phyloP scores from a whole-genome alignment of 2,797 vertebrate genomes.

The Silurus lanzhouensis region DNA sequence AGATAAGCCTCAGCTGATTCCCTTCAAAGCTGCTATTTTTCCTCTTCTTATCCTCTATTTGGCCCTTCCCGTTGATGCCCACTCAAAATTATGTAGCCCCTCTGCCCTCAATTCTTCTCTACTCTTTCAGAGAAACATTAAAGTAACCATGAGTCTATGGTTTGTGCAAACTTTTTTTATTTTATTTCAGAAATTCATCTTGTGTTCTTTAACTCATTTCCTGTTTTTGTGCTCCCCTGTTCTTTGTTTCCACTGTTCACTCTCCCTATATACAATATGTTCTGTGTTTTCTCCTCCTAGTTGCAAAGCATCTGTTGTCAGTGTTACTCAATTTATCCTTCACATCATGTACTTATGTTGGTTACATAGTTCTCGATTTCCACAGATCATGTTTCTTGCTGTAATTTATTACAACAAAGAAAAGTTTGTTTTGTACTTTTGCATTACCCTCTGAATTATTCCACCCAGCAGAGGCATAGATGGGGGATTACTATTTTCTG shows the following conservation, averaged over 20 bases:
- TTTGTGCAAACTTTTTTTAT: neutral
- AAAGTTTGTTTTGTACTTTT: neutral
- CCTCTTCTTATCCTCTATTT: conserved; percentile 41
- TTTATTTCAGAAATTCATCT: neutral
- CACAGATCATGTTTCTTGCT: neutral
- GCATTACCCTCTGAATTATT: neutral
- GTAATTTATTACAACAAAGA: neutral
- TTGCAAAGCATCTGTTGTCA: neutral
- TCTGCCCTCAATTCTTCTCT: conserved; percentile 24
- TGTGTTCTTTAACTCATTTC: neutral
- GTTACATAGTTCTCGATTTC: neutral
- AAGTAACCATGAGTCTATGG: neutral
- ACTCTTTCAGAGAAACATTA: neutral
- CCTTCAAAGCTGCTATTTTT: conserved; percentile 33
- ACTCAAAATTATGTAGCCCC: conserved; percentile 27
- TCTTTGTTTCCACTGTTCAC: neutral
- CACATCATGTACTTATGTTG: neutral
- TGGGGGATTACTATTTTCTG: neutral
- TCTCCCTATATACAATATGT: neutral
- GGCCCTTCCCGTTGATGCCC: conserved; percentile 28
- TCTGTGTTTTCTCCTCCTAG: too few relatives aligned
- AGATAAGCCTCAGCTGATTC: conserved; percentile 44
- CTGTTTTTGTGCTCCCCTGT: neutral
- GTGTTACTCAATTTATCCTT: neutral
- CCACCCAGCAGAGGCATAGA: neutral